Evolutionary conservation across 2,888 invertebrate species (phyloP).

Genomic region (Miltochrista miniata): DNA sequence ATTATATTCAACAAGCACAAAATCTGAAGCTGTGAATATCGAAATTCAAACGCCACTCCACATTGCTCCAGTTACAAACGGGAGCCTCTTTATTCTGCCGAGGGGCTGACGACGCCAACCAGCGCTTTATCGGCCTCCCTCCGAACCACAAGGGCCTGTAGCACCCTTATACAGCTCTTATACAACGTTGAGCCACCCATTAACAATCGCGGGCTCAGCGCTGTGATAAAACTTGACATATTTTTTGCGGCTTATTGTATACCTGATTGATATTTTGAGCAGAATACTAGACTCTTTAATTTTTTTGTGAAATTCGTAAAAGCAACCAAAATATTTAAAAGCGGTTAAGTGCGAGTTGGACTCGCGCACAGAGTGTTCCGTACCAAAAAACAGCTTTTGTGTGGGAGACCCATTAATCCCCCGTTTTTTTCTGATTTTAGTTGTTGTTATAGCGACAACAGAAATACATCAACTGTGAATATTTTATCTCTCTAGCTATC

Average conservation of each 20-base stretch:
- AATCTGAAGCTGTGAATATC: constrained; percentile 6
- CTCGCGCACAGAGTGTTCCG: too few relatives aligned
- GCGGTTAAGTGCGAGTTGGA: too few relatives aligned
- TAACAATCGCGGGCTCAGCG: constrained; percentile 32
- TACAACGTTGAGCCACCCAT: constrained; percentile 41
- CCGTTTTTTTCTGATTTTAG: too few relatives aligned
- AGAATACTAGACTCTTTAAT: too few relatives aligned
- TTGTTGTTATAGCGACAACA: too few relatives aligned
- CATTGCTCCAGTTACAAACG: constrained; percentile 32
- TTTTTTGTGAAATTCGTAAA: too few relatives aligned
- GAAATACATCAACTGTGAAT: too few relatives aligned
- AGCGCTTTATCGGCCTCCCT: constrained; percentile 35
- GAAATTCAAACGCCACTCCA: constrained; percentile 23
- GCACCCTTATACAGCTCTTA: constrained; percentile 26
- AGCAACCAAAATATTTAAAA: too few relatives aligned
- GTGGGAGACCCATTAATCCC: too few relatives aligned
- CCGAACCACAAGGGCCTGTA: constrained; percentile 7
- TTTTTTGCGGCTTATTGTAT: constrained; percentile 28
- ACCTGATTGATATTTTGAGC: not conserved
- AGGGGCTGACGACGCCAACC: constrained; percentile 40
- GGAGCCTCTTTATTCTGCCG: constrained; percentile 31
- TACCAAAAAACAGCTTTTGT: too few relatives aligned
- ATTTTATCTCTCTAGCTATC: too few relatives aligned
- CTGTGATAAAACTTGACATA: constrained; percentile 38
- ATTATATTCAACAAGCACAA: not conserved